A percentile compares a stretch with the other conserved stretches of the same genome.
These are phyloP conservation scores for Cremastinae sp. DNA, from an alignment of 2,888 invertebrate species.

Conservation along the genomic window DNA sequence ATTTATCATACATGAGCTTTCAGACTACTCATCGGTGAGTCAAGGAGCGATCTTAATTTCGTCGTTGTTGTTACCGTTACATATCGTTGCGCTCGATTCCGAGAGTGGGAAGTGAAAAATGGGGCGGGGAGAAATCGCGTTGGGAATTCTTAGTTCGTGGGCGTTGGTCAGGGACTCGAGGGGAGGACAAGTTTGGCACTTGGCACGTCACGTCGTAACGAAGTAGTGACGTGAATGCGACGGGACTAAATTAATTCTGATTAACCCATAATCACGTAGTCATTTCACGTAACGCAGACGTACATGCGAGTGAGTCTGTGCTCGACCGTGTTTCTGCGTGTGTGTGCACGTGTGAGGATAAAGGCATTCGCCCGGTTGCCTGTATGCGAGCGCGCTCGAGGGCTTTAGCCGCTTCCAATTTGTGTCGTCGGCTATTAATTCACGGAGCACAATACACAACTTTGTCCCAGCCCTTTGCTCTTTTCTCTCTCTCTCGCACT, in stretches of 20 bases:
- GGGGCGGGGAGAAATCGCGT: constrained; percentile 14
- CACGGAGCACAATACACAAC: constrained; percentile 61
- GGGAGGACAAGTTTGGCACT: constrained; percentile 71
- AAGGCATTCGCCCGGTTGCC: neutral
- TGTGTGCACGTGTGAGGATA: constrained; percentile 2
- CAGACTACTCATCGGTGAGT: too few relatives aligned
- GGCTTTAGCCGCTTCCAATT: constrained; percentile 74
- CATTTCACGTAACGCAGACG: constrained; percentile 69
- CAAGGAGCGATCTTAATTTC: too few relatives aligned
- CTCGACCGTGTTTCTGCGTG: neutral
- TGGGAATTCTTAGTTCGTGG: constrained; percentile 51
- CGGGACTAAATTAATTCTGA: constrained; percentile 80
- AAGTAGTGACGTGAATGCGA: constrained; percentile 79
- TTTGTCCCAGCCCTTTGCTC: constrained; percentile 26
- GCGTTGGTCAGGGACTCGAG: constrained; percentile 53
- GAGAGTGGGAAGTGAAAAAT: neutral
- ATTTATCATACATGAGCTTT: neutral
- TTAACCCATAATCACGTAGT: constrained; percentile 80
- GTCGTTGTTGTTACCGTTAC: too few relatives aligned
- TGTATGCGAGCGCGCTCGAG: constrained; percentile 45
- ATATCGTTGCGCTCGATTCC: too few relatives aligned
- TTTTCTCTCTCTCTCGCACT: constrained; percentile 16
- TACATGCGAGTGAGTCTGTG: neutral
- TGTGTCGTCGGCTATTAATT: constrained; percentile 77
- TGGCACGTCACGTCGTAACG: constrained; percentile 80